Conservation (phyloP, 2,888 invertebrate species). For the Craniophora ligustri region DNA sequence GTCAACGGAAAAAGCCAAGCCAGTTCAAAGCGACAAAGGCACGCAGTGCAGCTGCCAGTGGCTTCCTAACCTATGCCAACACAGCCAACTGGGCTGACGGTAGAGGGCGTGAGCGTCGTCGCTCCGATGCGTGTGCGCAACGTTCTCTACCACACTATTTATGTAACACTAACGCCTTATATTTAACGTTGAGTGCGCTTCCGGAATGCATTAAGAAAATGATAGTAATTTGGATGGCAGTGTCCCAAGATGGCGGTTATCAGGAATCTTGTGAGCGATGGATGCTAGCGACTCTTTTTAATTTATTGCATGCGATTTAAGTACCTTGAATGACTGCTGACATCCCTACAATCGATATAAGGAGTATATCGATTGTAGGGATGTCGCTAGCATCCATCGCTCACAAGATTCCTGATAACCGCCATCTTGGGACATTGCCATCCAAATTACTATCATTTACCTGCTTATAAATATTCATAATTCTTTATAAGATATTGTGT, state of each 20-base stretch:
- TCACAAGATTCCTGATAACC: too few species aligned
- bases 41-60: constrained; percentile 53
- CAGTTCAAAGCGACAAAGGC: constrained; percentile 52
- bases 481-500: too few species aligned
- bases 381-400: too few species aligned
- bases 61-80: constrained; percentile 62
- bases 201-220: constrained; percentile 49
- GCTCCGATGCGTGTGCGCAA: constrained; percentile 24
- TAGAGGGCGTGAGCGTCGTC: constrained; percentile 10
- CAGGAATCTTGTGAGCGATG: too few species aligned
- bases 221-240: constrained; percentile 43
- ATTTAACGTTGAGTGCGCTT: constrained; percentile 38
- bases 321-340: too few species aligned
- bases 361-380: too few species aligned
- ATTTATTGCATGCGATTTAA: too few species aligned
- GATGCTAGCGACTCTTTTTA: too few species aligned
- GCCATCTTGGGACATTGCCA: constrained; percentile 35
- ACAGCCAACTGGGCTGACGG: constrained; percentile 24
- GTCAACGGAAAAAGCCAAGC: constrained; percentile 53
- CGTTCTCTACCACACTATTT: constrained; percentile 36
- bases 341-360: too few species aligned
- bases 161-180: constrained; percentile 42
- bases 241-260: constrained; percentile 13
- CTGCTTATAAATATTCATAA: too few species aligned
- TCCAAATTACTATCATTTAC: constrained; percentile 38